These are phyloP conservation scores for Blastomussa wellsi DNA, from an alignment of 92 coral and sea anemone species.

Conservation along the genomic window DNA sequence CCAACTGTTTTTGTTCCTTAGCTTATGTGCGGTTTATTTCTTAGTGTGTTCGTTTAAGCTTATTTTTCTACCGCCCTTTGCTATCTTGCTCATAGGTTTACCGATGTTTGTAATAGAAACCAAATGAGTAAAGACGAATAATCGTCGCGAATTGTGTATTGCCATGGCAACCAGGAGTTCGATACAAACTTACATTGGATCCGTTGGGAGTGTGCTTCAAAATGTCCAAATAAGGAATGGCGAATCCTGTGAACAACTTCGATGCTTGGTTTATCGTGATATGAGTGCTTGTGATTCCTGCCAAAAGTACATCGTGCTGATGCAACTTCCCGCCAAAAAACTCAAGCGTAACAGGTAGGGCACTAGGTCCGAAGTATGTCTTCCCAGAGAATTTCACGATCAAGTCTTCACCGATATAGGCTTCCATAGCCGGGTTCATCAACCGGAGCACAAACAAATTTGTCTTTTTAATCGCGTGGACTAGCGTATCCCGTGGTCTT, in stretches of 20 bases:
- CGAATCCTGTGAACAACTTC: conserved; percentile 63
- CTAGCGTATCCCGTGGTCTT: conserved; percentile 45
- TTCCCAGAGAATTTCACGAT: conserved; percentile 81
- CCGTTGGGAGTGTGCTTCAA: conserved; percentile 40
- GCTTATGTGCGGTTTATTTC: no score
- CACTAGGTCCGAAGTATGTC: conserved; percentile 63
- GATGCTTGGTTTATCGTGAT: conserved; percentile 67
- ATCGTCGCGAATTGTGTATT: neutral
- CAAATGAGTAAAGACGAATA: no score
- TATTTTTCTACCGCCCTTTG: no score
- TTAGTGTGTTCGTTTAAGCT: no score
- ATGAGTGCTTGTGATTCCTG: conserved; percentile 72
- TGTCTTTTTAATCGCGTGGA: conserved; percentile 57
- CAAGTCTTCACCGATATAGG: conserved; percentile 65
- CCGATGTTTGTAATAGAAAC: no score
- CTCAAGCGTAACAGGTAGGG: conserved; percentile 65
- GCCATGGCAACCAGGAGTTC: no score
- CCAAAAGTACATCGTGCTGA: conserved; percentile 61
- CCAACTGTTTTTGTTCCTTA: no score
- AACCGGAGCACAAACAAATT: conserved; percentile 75
- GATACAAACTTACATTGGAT: conserved; percentile 53
- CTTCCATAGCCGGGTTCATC: conserved; percentile 74
- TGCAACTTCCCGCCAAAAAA: conserved; percentile 70
- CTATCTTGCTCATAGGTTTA: no score
- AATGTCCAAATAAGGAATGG: conserved; percentile 76